Percentiles rank a stretch among this genome's conserved stretches.
Evolutionary conservation across 1,140 invertebrate species (phyloP).

Genomic region (Galleria mellonella): DNA sequence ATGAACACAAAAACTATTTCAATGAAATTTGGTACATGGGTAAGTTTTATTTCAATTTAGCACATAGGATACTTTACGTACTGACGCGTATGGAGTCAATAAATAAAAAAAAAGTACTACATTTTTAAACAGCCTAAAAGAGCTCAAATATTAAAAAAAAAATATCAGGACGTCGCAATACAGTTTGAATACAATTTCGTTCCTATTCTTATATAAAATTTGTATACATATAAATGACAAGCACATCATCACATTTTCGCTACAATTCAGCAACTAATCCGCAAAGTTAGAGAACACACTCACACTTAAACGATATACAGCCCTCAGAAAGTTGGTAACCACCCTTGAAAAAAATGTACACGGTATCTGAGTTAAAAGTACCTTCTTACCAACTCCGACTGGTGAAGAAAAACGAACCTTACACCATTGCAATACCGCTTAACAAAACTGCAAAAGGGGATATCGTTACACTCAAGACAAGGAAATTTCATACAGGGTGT

Average conservation of each 20-base stretch:
- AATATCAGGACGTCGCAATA: no score
- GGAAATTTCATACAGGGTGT: slow-evolving; percentile 37
- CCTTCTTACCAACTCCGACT: background rate
- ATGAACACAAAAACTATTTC: no score
- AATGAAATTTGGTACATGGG: no score
- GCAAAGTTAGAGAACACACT: slow-evolving; percentile 1
- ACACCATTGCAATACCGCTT: slow-evolving; percentile 18
- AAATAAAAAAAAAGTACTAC: no score
- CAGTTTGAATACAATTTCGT: no score
- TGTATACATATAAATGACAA: slow-evolving; percentile 10
- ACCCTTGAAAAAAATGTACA: slow-evolving; percentile 40
- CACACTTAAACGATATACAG: slow-evolving; percentile 38
- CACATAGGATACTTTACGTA: no score
- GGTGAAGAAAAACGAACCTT: slow-evolving; percentile 13
- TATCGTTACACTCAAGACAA: slow-evolving; percentile 7
- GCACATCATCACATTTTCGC: slow-evolving; percentile 3
- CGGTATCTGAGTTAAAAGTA: slow-evolving; percentile 39
- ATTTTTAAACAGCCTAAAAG: no score
- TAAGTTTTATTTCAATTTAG: no score
- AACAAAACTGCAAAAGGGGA: slow-evolving; percentile 10
- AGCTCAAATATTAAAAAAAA: no score
- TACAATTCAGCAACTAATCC: background rate
- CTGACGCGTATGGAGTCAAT: no score
- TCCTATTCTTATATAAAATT: no score
- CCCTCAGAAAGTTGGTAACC: slow-evolving; percentile 36